Evolutionary conservation across 2,113 vertebrate species (phyloP).

Genomic region (Arothron firmamentum): DNA sequence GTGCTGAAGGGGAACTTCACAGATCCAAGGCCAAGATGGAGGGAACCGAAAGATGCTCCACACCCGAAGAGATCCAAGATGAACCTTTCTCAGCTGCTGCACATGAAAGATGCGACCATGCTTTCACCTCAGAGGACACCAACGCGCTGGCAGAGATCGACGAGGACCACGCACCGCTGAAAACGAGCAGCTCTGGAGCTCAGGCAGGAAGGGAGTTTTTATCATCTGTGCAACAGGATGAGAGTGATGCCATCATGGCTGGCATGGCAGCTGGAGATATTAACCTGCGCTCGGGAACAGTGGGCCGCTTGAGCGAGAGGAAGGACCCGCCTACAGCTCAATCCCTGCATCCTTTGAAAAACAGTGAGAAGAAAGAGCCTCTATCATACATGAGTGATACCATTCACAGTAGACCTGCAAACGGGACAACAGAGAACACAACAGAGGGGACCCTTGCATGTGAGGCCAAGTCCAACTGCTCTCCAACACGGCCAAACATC

Average conservation of each 20-base stretch:
- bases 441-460: constrained; percentile 20
- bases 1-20: constrained; percentile 12
- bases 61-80: constrained; percentile 16
- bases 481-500: constrained; percentile 17
- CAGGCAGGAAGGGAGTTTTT: constrained; percentile 27
- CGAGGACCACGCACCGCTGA: constrained; percentile 13
- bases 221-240: constrained; percentile 15
- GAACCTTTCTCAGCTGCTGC: constrained; percentile 18
- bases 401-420: constrained; percentile 37
- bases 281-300: constrained; percentile 42
- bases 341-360: constrained; percentile 59
- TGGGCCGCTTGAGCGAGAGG: constrained; percentile 45
- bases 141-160: constrained; percentile 1
- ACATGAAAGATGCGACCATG: background rate
- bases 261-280: constrained; percentile 35
- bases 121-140: constrained; percentile 19
- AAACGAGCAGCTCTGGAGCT: constrained; percentile 16
- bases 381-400: constrained; percentile 39
- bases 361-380: constrained; percentile 50
- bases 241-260: constrained; percentile 22
- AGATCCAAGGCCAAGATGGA: constrained; percentile 52
- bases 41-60: background rate
- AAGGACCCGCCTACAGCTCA: constrained; percentile 45
- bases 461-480: constrained; percentile 20
- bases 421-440: constrained; percentile 19